Base-by-base conservation (phyloP, 2,797 vertebrate species). In the Takifugu ocellatus region DNA sequence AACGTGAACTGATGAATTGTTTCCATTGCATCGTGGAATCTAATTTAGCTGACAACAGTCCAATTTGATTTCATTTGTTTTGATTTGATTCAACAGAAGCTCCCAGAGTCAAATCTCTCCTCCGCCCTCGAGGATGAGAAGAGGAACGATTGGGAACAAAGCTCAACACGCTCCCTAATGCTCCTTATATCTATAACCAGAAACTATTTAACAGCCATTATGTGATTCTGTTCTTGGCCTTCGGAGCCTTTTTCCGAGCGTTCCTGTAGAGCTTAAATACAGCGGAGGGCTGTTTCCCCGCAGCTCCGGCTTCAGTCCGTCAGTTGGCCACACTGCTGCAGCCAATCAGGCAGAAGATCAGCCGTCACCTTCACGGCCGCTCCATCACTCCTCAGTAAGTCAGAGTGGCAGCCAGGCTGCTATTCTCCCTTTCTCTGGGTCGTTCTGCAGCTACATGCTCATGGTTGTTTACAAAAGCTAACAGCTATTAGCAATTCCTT, bases 361-460 rank as follows among this genome's bases (percentile, higher is more conserved):
- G 72, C 80, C 79, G 70, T 87, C 78, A 82, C 63, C 63, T 75
- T 74, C 81, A 83, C 82, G 79, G 75, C 64, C 68, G 56, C 63
- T 72, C 70, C 67, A 77, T 86, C 75, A 81, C 79, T 58, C 74
- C 52, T 77, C 65, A 6, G 57, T 77, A 72, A 82, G 81, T 82
- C 63, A 71, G 52, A 46, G 10, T 64, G 75, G 64, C 70, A 72
- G 64, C 67, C 68, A 72, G 63, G 63, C 59, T 56, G 53, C 21
- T 72, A 78, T 70, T 59, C 75, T 68, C 60, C 78, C 63, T 72
- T 36, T 25, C 50, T 70, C 47, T 48, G 68, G 66, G 52, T 49
- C 51, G 44, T 70, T 10, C 74, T 67, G 77, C 72, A 70, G 45
- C 70, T 61, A 45, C 2, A 26, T 56, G 66, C 46, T 56, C 51